Evolutionary conservation across 2,888 invertebrate genomes (phyloP), one percentile per base, ranked within the genome.

Genomic region (Chymomyza amoena): DNA sequence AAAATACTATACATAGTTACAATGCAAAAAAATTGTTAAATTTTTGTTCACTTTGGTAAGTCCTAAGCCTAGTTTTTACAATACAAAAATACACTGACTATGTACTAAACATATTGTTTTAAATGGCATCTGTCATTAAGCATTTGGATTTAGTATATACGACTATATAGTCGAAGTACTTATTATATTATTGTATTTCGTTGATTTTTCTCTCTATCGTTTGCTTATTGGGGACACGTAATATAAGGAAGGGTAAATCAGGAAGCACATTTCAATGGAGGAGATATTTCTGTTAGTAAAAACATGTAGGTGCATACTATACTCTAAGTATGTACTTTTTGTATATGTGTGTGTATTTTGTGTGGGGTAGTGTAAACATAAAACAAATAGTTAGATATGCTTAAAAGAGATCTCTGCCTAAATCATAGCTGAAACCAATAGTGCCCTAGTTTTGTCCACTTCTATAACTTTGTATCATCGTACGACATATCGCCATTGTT

Each of bases 401-500:
- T 10, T 60, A 6, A 28, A 54, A 15, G 18, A 15, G 16, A 10
- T 32, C 39, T 13, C 39, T 45, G 39, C 13, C 39, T 45, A 45
- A 10, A 60, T 61, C 45, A 61, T 57, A 57, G 20, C 28, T 57
- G 25, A 57, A 57, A 57, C 57, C 20, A 57, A 57, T 6, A 9
- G 28, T 25, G 9, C 10, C 57, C 57, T 20, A 57, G 18, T 57
- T 57, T 2, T 25, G 16, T 32, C 70, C 78, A 77, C 72, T 79
- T 81, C 88, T 90, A 92, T 81, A 92, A 89, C 77, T 90, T 89
- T 39, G 92, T 92, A 78, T 92, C 92, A 76, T 90, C 90, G 68
- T 90, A 81, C 59, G 76, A 76, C 67, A 80, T 83, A 66, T 88
- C 86, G 66, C 80, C 80, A 70, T 88, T 32, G 32, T 32, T 87